Percentiles rank a stretch among this genome's conserved stretches.
phyloP scores from a whole-genome alignment of 2,113 vertebrate species.

The Accipiter virgatus region DNA sequence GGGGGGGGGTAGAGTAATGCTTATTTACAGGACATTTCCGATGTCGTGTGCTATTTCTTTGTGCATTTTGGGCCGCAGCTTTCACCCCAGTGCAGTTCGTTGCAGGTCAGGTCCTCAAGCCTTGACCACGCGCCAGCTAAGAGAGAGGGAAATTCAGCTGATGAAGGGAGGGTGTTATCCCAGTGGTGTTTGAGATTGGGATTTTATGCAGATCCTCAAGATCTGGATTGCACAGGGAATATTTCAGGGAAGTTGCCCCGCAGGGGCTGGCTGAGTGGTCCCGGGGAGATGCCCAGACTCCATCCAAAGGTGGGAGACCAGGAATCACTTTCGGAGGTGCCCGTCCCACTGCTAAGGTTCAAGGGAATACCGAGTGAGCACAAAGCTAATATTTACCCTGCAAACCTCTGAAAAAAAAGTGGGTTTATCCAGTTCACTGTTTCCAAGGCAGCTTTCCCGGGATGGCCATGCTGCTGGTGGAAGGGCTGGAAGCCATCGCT shows the following conservation, averaged over 20 bases:
- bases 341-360: accelerated
- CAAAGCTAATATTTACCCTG: neutral
- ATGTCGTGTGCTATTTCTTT: accelerated
- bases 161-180: neutral
- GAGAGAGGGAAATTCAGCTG: neutral
- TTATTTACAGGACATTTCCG: accelerated
- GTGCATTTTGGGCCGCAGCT: neutral
- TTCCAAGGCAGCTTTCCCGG: neutral
- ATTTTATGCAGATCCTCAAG: neutral
- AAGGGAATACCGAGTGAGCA: neutral
- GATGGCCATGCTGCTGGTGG: neutral
- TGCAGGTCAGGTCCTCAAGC: neutral
- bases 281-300: neutral
- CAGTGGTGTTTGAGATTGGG: accelerated
- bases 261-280: neutral
- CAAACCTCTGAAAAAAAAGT: neutral
- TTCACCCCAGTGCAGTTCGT: neutral
- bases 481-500: neutral
- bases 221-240: neutral
- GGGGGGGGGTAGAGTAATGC: neutral
- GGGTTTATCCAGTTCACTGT: accelerated
- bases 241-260: accelerated
- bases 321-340: neutral
- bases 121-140: accelerated
- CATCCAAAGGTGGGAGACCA: neutral